Conservation (phyloP, 2,888 invertebrate species). For the Eutolmus rufibarbis region DNA sequence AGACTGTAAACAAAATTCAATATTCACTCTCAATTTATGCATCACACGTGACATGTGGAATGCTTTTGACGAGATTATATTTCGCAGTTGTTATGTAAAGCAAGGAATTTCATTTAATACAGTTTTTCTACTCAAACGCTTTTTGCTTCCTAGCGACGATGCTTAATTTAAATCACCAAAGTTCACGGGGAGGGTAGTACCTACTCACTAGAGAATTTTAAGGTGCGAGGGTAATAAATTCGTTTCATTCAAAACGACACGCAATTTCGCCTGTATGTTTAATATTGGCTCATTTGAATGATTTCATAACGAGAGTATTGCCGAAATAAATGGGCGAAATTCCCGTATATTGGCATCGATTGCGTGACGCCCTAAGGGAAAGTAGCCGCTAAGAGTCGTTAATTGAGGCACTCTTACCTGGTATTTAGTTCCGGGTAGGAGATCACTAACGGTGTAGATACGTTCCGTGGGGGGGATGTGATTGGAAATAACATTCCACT, state of each 20-base stretch:
- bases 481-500: constrained; percentile 82
- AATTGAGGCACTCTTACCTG: constrained; percentile 56
- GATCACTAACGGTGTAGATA: constrained; percentile 79
- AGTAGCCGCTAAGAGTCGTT: not conserved
- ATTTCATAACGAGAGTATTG: not conserved
- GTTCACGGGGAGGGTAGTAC: not conserved
- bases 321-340: not conserved
- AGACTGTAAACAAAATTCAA: not conserved
- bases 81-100: not conserved
- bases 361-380: not conserved
- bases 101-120: not conserved
- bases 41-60: not conserved
- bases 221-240: not conserved
- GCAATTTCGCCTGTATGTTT: not conserved
- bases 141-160: not conserved
- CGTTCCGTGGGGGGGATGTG: constrained; percentile 83
- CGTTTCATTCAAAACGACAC: not conserved
- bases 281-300: not conserved
- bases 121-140: not conserved
- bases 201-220: not conserved
- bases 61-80: not conserved
- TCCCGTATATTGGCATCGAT: not conserved
- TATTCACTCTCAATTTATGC: not conserved
- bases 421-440: constrained; percentile 79
- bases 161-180: not conserved